Base-by-base conservation (phyloP, 2,888 invertebrate genomes). In the Opisthograptis luteolata region DNA sequence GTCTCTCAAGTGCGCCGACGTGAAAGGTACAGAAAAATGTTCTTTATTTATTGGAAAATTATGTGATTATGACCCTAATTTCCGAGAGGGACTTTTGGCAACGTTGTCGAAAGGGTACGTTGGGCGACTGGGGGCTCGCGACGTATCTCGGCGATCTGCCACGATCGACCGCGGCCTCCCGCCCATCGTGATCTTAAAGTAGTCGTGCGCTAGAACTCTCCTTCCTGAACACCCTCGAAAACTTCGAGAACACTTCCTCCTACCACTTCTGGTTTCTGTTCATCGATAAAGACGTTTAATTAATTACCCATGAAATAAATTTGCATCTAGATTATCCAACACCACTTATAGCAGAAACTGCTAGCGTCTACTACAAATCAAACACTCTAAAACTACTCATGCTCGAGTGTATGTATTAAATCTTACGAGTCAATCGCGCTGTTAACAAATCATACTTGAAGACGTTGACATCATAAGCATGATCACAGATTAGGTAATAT, bases 71-170 rank as follows among this genome's bases (percentile, higher is more conserved):
- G 49, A 44, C 44, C 40, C 37, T 55, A 53, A 44, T 48, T 52
- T 49, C 30, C 45, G 44, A 52, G 53, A 49, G 52, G 41, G 46
- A 20, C 39, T 55, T 43, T 49, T 53, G 50, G 50, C 50, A 30
- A 40, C 47, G 54, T 35, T 51, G 40, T 46, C 47, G 54, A 50
- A 39, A 52, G 52, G 52, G 51, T 59, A 51, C 52, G 44, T 31
- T 48, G 55, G 66, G 56, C 59, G 64, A 68, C 57, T 52, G 69
- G 58, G 62, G 64, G 72, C 69, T 74, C 80, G 78, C 77, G 72
- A 65, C 74, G 62, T 84, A 84, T 84, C 84, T 77, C 82, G 73
- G 61, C 80, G 79, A 84, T 84, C 83, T 79, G 77, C 71, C 75
- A 65, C 70, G 67, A 71, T 76, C 78, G 77, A 77, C 73, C 75